phyloP scores from a whole-genome alignment of 2,113 vertebrate species.

The Etheostoma spectabile region DNA sequence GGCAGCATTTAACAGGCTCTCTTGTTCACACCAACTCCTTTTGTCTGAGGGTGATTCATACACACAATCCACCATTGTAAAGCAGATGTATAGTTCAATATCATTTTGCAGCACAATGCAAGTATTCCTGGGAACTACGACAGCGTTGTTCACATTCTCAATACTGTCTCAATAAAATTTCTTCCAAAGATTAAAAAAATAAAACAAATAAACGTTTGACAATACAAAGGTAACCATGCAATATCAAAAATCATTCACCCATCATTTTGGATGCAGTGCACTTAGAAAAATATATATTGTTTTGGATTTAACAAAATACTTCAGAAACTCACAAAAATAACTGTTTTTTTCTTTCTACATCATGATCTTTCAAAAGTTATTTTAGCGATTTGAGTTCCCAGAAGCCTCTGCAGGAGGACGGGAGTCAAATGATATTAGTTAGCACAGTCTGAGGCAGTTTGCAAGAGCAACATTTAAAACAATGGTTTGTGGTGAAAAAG shows the following conservation, averaged over 20 bases:
- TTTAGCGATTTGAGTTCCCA: constrained; percentile 25
- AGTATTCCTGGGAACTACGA: constrained; percentile 1
- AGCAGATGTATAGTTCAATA: constrained; percentile 16
- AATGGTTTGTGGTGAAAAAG: constrained; percentile 34
- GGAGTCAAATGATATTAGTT: constrained; percentile 28
- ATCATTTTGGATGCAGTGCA: constrained; percentile 53
- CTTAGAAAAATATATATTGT: constrained; percentile 62
- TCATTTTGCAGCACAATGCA: constrained; percentile 27
- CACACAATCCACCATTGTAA: not conserved
- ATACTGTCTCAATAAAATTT: constrained; percentile 9
- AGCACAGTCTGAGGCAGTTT: constrained; percentile 44
- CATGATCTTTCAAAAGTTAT: constrained; percentile 34
- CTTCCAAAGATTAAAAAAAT: constrained; percentile 26
- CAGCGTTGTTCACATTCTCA: constrained; percentile 45
- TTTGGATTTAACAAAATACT: constrained; percentile 59
- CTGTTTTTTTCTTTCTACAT: constrained; percentile 24
- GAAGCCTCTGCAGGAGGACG: constrained; percentile 25
- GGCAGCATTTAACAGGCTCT: constrained; percentile 4
- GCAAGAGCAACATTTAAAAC: constrained; percentile 34
- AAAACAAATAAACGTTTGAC: constrained; percentile 25
- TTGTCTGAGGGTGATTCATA: constrained; percentile 18
- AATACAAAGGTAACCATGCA: constrained; percentile 45
- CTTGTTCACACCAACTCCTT: constrained; percentile 21
- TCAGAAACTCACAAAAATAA: constrained; percentile 22
- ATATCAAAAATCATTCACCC: constrained; percentile 40